Evolutionary conservation across 2,888 invertebrate genomes (phyloP).

Genomic region (Cryptosula pallasiana): DNA sequence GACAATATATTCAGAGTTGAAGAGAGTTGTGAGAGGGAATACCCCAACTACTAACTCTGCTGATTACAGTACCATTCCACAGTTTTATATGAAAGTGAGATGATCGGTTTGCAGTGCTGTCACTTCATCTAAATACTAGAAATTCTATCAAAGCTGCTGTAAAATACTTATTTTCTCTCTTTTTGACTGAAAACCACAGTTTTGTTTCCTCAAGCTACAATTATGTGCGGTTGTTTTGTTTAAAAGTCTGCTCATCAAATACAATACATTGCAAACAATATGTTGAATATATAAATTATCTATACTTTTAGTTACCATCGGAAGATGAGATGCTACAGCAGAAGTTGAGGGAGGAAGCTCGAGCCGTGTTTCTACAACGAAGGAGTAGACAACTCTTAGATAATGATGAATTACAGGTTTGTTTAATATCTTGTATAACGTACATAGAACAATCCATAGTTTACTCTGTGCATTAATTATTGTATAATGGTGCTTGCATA

Average conservation of each 20-base stretch:
- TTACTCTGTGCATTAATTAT: background rate
- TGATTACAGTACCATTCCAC: slow-evolving; percentile 40
- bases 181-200: too few relatives aligned
- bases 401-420: slow-evolving; percentile 68
- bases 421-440: background rate
- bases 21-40: slow-evolving; percentile 36
- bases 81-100: slow-evolving; percentile 49
- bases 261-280: too few relatives aligned
- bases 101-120: background rate
- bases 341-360: slow-evolving; percentile 79
- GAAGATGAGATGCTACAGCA: slow-evolving; percentile 71
- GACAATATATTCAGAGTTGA: slow-evolving; percentile 1
- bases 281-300: too few relatives aligned
- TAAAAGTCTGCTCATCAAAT: too few relatives aligned
- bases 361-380: slow-evolving; percentile 79
- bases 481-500: background rate
- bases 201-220: too few relatives aligned
- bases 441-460: background rate
- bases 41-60: slow-evolving; percentile 32
- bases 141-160: background rate
- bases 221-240: too few relatives aligned
- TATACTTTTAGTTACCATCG: slow-evolving; percentile 61
- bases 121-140: slow-evolving; percentile 33
- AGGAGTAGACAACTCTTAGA: slow-evolving; percentile 77
- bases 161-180: background rate